Base-by-base conservation (phyloP, 2,888 invertebrate species). In the Agrochola circellaris region DNA sequence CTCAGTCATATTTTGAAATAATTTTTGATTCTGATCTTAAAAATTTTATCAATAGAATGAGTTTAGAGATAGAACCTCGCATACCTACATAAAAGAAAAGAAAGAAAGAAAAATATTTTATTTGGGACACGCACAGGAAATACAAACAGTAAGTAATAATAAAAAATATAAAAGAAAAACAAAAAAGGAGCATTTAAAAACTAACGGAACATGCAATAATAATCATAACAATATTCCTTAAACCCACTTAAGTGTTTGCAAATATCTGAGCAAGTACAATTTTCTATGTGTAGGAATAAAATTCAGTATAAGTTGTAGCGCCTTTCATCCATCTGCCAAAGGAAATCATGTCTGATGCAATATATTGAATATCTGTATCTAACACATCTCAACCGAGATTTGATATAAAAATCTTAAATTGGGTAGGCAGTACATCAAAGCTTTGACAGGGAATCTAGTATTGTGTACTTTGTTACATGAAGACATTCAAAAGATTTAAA, bases 331-430 rank as follows among this genome's bases (percentile, higher is more conserved):
- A 82, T 80, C 70, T 79, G 75, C 64, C 71, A 86, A 88, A 87
- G 82, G 84, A 83, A 84, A 87, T 86, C 75, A 81, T 73, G 75
- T 80, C 77, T 81, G 78, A 80, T 86, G 79, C 82, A 79, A 84
- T 83, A 81, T 86, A 82, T 86, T 79, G 79, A 87, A 88, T 84
- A 80, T 84, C 66, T 64, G 66, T 77, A 69, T 73, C 54, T 60
- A 69, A 56, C 45, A 42, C 79, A 58, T 66, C 61, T 62, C 68
- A 80, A 82, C 60, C n/a, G 61, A 86, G 78, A 80, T 84, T 68
- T 74, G 61, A 82, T 81, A 78, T 76, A 79, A 71, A 73, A 66
- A 78, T 77, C 79, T 77, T 77, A 70, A 75, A 82, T 75, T 85
- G 69, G 73, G 72, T 75, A 68, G 68, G 38, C 56, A 70, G 54